A percentile compares a stretch with the other conserved stretches of the same genome.
Conservation (phyloP, 2,113 vertebrate genomes). For the Rhinopomastus cyanomelas region DNA sequence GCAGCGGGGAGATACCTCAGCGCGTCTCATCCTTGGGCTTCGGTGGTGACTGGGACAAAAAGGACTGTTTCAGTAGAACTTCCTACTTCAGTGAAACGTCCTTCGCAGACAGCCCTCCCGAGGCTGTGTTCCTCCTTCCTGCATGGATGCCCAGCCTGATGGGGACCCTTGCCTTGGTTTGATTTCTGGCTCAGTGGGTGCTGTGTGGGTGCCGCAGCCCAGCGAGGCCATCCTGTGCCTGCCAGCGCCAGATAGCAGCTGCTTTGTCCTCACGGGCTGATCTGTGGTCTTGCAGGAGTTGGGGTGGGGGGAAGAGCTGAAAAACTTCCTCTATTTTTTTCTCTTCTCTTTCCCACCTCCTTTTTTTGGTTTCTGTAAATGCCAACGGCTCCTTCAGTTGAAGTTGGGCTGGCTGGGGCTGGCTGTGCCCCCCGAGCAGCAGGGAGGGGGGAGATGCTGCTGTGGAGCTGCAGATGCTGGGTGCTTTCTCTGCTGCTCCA, state of each 20-base stretch:
- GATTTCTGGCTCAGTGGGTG: neutral
- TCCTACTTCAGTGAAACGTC: too few species aligned
- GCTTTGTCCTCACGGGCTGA: neutral
- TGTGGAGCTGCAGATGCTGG: fast-evolving
- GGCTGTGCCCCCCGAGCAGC: neutral
- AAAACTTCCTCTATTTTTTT: neutral
- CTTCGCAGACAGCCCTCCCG: neutral
- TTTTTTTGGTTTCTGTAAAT: neutral
- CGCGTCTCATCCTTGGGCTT: neutral
- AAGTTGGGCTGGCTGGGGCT: neutral
- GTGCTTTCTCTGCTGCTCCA: neutral
- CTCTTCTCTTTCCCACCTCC: neutral
- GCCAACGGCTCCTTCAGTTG: neutral
- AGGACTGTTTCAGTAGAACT: neutral
- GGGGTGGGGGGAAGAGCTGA: neutral
- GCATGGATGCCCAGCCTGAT: neutral
- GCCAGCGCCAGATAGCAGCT: slow-evolving; percentile 24
- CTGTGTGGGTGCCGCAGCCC: neutral
- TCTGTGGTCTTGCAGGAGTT: slow-evolving; percentile 34
- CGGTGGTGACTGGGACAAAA: neutral
- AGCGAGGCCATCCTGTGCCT: neutral
- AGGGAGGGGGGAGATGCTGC: neutral
- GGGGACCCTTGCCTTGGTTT: neutral
- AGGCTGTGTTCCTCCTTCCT: neutral
- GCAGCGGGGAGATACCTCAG: fast-evolving